These are phyloP conservation scores for Astyanax mexicanus DNA, from an alignment of 2,797 vertebrate species.

Conservation along the genomic window DNA sequence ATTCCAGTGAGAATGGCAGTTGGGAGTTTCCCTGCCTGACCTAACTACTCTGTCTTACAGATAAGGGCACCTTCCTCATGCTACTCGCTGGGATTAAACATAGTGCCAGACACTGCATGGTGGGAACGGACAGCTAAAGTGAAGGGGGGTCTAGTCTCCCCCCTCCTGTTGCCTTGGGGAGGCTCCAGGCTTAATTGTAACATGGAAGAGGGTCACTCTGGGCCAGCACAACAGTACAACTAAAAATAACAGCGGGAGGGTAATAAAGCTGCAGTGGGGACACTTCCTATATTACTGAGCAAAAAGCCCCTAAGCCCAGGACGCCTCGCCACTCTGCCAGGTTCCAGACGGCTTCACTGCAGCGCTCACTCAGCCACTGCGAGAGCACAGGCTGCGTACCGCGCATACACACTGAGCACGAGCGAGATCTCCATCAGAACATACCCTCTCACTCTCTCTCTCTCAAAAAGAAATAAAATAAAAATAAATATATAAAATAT, in stretches of 20 bases:
- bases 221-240: slow-evolving; percentile 48
- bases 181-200: slow-evolving; percentile 51
- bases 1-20: background rate
- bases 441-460: background rate
- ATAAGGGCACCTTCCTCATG: slow-evolving; percentile 67
- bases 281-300: slow-evolving; percentile 5
- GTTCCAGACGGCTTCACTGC: slow-evolving; percentile 30
- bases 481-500: too few relatives aligned
- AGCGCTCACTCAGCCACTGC: slow-evolving; percentile 40
- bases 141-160: slow-evolving; percentile 55
- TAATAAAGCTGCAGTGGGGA: slow-evolving; percentile 30
- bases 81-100: slow-evolving; percentile 56
- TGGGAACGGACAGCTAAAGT: slow-evolving; percentile 52
- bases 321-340: slow-evolving; percentile 40
- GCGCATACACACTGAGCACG: background rate
- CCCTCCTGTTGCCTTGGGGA: slow-evolving; percentile 27
- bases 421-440: background rate
- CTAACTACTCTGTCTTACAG: slow-evolving; percentile 65
- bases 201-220: slow-evolving; percentile 57
- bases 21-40: slow-evolving; percentile 53
- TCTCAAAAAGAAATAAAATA: too few relatives aligned
- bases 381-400: slow-evolving; percentile 2
- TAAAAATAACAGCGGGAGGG: slow-evolving; percentile 65
- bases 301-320: slow-evolving; percentile 21
- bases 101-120: slow-evolving; percentile 39